A percentile compares a stretch with the other conserved stretches of the same genome.
Conservation (phyloP, 1,140 invertebrate species). For the Grapholita molesta region DNA sequence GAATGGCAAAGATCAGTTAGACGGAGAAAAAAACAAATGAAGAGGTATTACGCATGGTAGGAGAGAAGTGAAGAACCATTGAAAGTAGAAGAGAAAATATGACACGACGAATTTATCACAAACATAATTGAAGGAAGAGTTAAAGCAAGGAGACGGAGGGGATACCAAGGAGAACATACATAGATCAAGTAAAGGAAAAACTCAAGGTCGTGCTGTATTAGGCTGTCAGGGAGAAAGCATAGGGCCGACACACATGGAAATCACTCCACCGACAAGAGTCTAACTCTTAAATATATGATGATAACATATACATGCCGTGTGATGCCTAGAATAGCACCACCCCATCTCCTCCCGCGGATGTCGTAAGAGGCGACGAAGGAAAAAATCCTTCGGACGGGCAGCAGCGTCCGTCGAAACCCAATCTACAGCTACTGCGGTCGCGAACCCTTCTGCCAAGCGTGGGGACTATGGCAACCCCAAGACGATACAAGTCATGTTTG, state of each 20-base stretch:
- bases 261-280: neutral
- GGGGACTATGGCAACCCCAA: too few relatives aligned
- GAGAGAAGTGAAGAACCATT: neutral
- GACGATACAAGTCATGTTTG: too few relatives aligned
- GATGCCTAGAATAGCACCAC: too few relatives aligned
- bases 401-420: too few relatives aligned
- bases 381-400: too few relatives aligned
- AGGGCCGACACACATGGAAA: neutral
- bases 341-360: too few relatives aligned
- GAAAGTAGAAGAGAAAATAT: neutral
- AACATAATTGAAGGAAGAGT: neutral
- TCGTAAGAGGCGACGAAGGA: too few relatives aligned
- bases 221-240: neutral
- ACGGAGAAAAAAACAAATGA: neutral
- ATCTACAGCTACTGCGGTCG: too few relatives aligned
- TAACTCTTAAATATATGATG: too few relatives aligned
- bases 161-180: neutral
- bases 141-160: neutral
- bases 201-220: neutral
- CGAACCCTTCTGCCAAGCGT: too few relatives aligned
- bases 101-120: neutral
- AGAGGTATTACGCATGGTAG: neutral
- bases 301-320: too few relatives aligned
- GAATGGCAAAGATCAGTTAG: neutral
- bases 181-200: neutral